Percentiles rank a stretch among this genome's conserved stretches.
These are phyloP conservation scores for Magallana nippona DNA, from an alignment of 2,888 invertebrate genomes.

Conservation along the genomic window DNA sequence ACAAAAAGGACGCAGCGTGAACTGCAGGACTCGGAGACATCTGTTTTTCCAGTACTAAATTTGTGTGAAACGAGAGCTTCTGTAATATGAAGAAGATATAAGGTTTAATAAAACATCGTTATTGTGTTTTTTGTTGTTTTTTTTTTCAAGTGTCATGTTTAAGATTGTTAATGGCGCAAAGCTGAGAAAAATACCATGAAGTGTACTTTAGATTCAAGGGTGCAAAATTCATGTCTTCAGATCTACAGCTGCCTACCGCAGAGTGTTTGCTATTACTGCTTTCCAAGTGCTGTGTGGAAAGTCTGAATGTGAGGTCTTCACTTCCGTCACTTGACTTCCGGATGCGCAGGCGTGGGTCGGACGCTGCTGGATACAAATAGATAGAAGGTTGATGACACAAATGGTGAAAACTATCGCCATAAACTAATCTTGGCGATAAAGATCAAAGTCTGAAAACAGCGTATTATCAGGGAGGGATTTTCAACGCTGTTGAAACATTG, in stretches of 20 bases:
- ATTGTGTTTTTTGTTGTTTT: no score
- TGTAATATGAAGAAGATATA: neutral
- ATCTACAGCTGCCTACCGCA: slow-evolving; percentile 18
- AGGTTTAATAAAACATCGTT: no score
- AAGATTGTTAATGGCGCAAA: slow-evolving; percentile 9
- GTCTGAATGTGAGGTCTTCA: slow-evolving; percentile 9
- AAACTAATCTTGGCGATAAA: neutral
- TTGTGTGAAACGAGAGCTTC: slow-evolving; percentile 32
- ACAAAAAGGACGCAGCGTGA: slow-evolving; percentile 30
- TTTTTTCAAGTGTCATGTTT: neutral
- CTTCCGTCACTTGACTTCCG: slow-evolving; percentile 21
- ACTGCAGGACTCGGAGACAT: slow-evolving; percentile 28
- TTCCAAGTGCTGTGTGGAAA: slow-evolving; percentile 9
- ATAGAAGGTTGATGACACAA: neutral
- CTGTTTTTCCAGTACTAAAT: neutral
- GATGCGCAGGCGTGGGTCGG: slow-evolving; percentile 19
- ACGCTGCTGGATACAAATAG: neutral
- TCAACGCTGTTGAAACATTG: slow-evolving; percentile 7
- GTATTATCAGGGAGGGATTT: neutral
- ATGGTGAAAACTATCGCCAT: slow-evolving; percentile 2
- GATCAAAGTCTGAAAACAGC: slow-evolving; percentile 14
- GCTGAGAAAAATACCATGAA: neutral
- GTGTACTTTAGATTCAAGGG: neutral
- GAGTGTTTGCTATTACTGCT: neutral
- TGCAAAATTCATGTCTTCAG: neutral